Conservation (phyloP, 2,888 invertebrate species). For the Agrotis clavis region DNA sequence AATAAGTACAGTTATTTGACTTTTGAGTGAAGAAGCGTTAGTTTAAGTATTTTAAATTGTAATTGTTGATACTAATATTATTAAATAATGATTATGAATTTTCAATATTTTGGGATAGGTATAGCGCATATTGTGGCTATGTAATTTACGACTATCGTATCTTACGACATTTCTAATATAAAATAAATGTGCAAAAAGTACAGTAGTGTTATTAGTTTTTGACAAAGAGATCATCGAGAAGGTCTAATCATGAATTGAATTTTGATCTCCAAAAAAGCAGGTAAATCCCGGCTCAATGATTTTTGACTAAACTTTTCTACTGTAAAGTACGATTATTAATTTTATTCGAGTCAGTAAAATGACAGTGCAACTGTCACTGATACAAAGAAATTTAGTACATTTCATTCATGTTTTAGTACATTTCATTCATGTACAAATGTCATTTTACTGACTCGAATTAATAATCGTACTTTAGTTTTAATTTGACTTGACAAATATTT, state of each 20-base stretch:
- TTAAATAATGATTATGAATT: neutral
- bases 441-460: no score
- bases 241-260: constrained; percentile 30
- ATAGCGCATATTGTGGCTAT: neutral
- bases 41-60: constrained; percentile 20
- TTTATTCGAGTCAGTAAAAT: no score
- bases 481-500: constrained; percentile 29
- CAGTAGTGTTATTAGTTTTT: constrained; percentile 10
- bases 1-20: constrained; percentile 37
- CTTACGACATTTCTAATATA: neutral
- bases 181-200: neutral
- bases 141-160: neutral
- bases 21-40: constrained; percentile 13
- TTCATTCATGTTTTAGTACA: no score
- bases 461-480: neutral
- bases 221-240: neutral
- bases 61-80: constrained; percentile 8
- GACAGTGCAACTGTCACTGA: no score
- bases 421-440: no score
- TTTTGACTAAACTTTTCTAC: constrained; percentile 16
- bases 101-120: constrained; percentile 9
- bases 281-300: constrained; percentile 27
- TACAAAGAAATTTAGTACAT: no score
- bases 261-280: constrained; percentile 24
- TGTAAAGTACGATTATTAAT: no score